Conservation (phyloP, 1,140 invertebrate genomes). For the Brachionus rubens region DNA sequence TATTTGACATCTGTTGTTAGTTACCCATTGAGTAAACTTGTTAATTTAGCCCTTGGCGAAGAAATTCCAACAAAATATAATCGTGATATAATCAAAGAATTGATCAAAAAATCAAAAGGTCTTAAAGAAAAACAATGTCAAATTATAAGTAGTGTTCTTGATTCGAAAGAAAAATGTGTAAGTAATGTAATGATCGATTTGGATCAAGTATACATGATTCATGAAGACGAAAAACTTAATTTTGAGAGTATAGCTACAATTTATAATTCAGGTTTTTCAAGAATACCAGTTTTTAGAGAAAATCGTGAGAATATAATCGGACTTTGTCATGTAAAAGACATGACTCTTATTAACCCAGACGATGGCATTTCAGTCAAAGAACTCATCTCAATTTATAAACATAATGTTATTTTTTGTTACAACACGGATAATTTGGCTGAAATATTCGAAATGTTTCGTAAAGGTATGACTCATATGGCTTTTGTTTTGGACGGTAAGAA, state of each 20-base stretch:
- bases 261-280: slow-evolving; percentile 79
- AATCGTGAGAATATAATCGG: slow-evolving; percentile 81
- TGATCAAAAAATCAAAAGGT: slow-evolving; percentile 66
- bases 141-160: slow-evolving; percentile 90
- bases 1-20: slow-evolving; percentile 86
- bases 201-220: slow-evolving; percentile 91
- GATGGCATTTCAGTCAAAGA: slow-evolving; percentile 88
- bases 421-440: slow-evolving; percentile 90
- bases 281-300: slow-evolving; percentile 85
- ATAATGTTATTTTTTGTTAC: slow-evolving; percentile 88
- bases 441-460: slow-evolving; percentile 95
- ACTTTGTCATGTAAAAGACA: slow-evolving; percentile 90
- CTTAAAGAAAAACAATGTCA: slow-evolving; percentile 89
- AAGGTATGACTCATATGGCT: slow-evolving; percentile 64
- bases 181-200: slow-evolving; percentile 89
- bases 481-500: background rate
- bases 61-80: slow-evolving; percentile 96
- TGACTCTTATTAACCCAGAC: slow-evolving; percentile 94
- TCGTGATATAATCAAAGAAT: slow-evolving; percentile 87
- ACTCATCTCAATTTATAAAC: slow-evolving; percentile 91
- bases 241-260: slow-evolving; percentile 96
- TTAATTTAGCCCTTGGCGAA: slow-evolving; percentile 82
- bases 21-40: slow-evolving; percentile 83
- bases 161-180: slow-evolving; percentile 84
- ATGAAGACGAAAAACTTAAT: slow-evolving; percentile 78